Evolutionary conservation across 2,888 invertebrate genomes (phyloP), one percentile per base, ranked within the genome.

Genomic region (Blastobasis lacticolella): DNA sequence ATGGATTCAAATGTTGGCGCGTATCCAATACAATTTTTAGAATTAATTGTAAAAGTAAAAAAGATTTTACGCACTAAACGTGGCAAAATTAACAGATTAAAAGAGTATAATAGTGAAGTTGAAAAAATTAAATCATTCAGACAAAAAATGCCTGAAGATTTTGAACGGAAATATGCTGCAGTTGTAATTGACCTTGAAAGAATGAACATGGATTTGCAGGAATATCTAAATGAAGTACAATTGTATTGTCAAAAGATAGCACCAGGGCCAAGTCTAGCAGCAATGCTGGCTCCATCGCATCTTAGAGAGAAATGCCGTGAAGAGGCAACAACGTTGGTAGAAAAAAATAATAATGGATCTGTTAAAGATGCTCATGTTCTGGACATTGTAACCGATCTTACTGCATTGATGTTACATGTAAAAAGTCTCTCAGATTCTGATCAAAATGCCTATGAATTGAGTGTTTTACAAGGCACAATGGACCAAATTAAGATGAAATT

Each of bases 381-480:
- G 55, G 92, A 92, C 57, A 89, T 98, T 52, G 94, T 98, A 23
- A 94, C 95, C 50, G 94, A 95, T 76, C 89, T 98, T 49, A 95
- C 97, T 10, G 96, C 97, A 1, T 89, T 98, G 40, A 93, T 98
- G 92, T 85, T 96, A 48, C 96, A 97, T 90, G 93, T 97, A 1
- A 94, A 94, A 90, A 92, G 92, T 71, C 81, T 89, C 45, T 89
- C 94, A 6, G 94, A 94, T 77, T 93, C 94, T 1, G 94, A 95
- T 71, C 92, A 94, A 73, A 97, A 95, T 78, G 94, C 96, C 3
- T 97, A 96, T 80, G 97, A 98, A 73, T 88, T 97, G 51, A 94
- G 95, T 78, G 95, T 96, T 23, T 86, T 97, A 46, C 95, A 97
- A 82, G 97, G 96, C 23, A 96, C 97, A 44, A 93, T 98, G 88